Evolutionary conservation across 2,888 invertebrate genomes (phyloP).

Genomic region (Philonicus albiceps): DNA sequence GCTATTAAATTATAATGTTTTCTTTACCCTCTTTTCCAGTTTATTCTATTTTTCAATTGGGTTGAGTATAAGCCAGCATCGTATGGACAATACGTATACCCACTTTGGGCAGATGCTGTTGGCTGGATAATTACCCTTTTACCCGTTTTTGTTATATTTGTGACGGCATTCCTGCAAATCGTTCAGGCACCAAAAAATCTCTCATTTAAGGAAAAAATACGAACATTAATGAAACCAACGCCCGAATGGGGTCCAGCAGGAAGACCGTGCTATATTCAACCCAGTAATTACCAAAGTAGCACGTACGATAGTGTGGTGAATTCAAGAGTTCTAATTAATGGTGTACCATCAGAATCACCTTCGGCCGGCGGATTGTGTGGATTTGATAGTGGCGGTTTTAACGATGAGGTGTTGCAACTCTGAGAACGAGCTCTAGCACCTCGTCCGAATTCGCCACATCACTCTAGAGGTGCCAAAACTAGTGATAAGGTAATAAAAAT

Average conservation of each 20-base stretch:
- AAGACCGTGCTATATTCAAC: constrained; percentile 57
- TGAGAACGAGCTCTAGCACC: constrained; percentile 68
- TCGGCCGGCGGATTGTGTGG: constrained; percentile 45
- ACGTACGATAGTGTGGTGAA: constrained; percentile 65
- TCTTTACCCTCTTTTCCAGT: constrained; percentile 62
- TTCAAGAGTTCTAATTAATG: constrained; percentile 64
- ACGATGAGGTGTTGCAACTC: constrained; percentile 60
- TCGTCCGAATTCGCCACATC: constrained; percentile 43
- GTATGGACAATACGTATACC: constrained; percentile 79
- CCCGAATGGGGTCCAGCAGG: constrained; percentile 75
- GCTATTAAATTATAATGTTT: neutral
- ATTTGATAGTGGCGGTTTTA: constrained; percentile 50
- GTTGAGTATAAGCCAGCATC: constrained; percentile 78
- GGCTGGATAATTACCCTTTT: constrained; percentile 80
- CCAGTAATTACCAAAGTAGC: constrained; percentile 58
- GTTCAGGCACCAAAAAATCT: constrained; percentile 68
- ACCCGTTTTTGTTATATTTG: constrained; percentile 73
- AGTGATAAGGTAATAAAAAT: constrained; percentile 34
- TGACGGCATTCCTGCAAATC: constrained; percentile 68
- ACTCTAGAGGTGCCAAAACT: neutral
- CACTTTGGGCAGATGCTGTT: constrained; percentile 78
- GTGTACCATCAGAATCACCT: constrained; percentile 58
- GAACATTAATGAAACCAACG: constrained; percentile 72
- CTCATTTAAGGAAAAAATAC: constrained; percentile 68
- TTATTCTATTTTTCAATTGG: constrained; percentile 81